A percentile compares a stretch with the other conserved stretches of the same genome.
Conservation (phyloP, 2,888 invertebrate genomes). For the Pristionchus japonicus region DNA sequence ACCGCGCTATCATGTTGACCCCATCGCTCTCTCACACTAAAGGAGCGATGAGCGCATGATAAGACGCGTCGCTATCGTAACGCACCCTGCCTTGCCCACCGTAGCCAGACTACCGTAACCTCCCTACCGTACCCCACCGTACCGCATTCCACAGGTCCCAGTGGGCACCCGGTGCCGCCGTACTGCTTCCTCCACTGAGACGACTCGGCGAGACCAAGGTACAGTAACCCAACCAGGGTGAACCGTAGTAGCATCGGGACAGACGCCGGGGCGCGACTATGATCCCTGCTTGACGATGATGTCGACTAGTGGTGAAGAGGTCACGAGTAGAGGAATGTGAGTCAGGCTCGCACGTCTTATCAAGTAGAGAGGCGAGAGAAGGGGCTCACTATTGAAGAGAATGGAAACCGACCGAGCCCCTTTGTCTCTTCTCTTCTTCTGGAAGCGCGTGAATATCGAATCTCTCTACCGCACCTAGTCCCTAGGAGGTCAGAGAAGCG, state of each 20-base stretch:
- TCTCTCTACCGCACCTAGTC: not conserved
- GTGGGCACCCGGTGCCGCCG: not conserved
- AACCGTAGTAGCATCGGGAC: not conserved
- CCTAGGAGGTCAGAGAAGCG: not conserved
- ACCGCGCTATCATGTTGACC: conserved; percentile 1
- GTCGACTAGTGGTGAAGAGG: not conserved
- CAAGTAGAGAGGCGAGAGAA: not conserved
- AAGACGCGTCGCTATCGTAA: not conserved
- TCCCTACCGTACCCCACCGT: not conserved
- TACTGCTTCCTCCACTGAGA: not conserved
- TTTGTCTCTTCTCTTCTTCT: not conserved
- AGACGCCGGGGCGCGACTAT: not conserved
- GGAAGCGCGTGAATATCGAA: not conserved
- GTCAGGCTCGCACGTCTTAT: not conserved
- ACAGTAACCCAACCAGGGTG: not conserved
- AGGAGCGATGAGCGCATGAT: not conserved
- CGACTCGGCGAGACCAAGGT: not conserved
- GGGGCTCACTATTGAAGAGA: not conserved
- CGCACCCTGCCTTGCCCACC: not conserved
- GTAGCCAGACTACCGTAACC: no score
- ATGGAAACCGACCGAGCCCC: not conserved
- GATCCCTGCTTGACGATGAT: not conserved
- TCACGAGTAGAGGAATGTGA: not conserved
- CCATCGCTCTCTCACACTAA: not conserved
- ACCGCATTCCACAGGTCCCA: not conserved